Evolutionary conservation across 2,113 vertebrate genomes (phyloP), one percentile per base, ranked within the genome.

Genomic region (Furnarius figulus): DNA sequence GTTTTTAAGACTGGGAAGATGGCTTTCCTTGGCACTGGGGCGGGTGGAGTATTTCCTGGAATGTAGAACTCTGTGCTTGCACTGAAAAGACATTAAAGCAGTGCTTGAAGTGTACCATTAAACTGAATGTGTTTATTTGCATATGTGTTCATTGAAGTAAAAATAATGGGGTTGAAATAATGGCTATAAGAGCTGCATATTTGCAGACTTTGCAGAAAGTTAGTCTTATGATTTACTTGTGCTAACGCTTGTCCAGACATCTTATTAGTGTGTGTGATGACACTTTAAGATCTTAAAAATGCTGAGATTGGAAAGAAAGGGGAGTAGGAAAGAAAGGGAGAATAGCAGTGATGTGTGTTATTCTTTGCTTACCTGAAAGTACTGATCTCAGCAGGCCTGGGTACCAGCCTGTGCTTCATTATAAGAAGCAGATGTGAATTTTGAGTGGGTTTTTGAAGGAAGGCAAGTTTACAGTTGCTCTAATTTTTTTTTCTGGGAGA

Each of bases 21-120:
- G 14, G 22, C 42, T 79, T 87, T 81, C 40, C 1, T 1, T 47
- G 13, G 18, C 7, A 3, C 18, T 33, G 10, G 6, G 5, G 39
- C 70, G 21, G 15, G 24, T 16, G 20, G 35, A 42, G 4, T n/a
- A 2, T 78, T 62, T 68, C 11, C 40, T 47, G 70, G 56, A 52
- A 31, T 37, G 44, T 5, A 28, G 59, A 31, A 65, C 47, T 87
- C 22, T 27, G 9, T 19, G 18, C 14, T 58, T 61, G 6, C 0
- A 0, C 37, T 70, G 74, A 24, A 37, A 85, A 44, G 56, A 30
- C 5, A 2, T 37, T 56, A 21, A 59, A 85, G 3, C 21, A 18
- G 1, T 58, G 49, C 15, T 75, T 63, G 3, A 50, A 65, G 17
- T 50, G 25, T 24, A 1, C 9, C 1, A 1, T 46, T 37, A 52